phyloP scores from a whole-genome alignment of 2,797 vertebrate genomes.

The Lophura swinhoii region DNA sequence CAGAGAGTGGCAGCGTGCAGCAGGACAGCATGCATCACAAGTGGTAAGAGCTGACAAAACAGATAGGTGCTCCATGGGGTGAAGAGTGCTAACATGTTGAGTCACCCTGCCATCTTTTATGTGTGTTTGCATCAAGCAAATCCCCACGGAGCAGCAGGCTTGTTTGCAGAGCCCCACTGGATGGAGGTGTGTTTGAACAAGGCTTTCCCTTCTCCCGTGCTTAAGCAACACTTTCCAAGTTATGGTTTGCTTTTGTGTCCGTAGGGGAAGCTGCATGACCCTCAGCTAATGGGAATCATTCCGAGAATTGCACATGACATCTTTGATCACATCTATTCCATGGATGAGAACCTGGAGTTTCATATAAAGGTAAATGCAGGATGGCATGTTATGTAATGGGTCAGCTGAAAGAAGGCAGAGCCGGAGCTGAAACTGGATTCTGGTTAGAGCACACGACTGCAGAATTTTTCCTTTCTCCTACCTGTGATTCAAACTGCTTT shows the following conservation, averaged over 20 bases:
- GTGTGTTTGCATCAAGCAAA: not conserved
- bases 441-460: not conserved
- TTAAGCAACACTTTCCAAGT: not conserved
- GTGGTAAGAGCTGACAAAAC: not conserved
- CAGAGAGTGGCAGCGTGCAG: fast-evolving
- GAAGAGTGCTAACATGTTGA: not conserved
- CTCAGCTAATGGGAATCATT: constrained; percentile 93
- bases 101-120: not conserved
- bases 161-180: fast-evolving
- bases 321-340: constrained; percentile 97
- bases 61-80: not conserved
- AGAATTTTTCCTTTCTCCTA: not conserved
- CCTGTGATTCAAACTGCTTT: not conserved
- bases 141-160: not conserved
- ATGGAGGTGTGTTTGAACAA: not conserved
- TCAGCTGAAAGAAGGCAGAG: not conserved
- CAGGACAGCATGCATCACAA: not conserved
- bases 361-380: constrained; percentile 90
- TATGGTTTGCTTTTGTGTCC: not conserved
- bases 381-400: not conserved
- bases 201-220: not conserved
- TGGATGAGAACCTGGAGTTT: constrained; percentile 97
- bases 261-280: constrained; percentile 92
- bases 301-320: constrained; percentile 93
- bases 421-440: not conserved